Percentiles rank a stretch among this genome's conserved stretches.
phyloP scores from a whole-genome alignment of 2,797 vertebrate genomes.

The Poecilia velifera region DNA sequence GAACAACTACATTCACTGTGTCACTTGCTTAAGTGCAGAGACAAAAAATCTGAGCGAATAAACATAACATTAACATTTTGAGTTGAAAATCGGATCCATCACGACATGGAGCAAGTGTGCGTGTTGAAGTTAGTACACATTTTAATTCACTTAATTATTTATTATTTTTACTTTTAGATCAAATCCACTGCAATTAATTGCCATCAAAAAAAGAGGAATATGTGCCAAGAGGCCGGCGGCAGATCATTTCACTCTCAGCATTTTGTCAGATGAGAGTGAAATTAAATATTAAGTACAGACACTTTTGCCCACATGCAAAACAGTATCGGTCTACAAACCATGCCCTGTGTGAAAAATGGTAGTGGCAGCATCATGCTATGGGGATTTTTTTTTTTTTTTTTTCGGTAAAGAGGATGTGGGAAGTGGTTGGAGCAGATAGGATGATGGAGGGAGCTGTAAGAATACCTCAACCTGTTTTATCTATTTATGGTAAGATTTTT shows the following conservation, averaged over 20 bases:
- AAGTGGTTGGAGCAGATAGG: not conserved
- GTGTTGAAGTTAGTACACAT: no score
- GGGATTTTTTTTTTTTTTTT: not conserved
- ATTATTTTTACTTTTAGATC: not conserved
- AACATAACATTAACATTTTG: not conserved
- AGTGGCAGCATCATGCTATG: not conserved
- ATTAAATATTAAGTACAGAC: not conserved
- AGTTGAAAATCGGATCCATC: not conserved
- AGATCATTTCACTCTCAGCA: no score
- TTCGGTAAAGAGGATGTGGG: not conserved
- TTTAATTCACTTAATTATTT: not conserved
- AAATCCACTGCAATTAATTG: not conserved
- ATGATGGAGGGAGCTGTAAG: not conserved
- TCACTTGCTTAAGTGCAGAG: conserved; percentile 5
- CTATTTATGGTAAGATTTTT: not conserved
- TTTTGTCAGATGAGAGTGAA: not conserved
- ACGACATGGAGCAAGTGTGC: not conserved
- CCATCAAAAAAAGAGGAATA: not conserved
- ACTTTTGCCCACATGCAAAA: not conserved
- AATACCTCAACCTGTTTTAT: not conserved
- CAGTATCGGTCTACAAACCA: not conserved
- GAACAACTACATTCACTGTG: conserved; percentile 32
- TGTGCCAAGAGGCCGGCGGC: not conserved
- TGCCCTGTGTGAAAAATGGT: not conserved
- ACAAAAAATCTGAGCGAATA: conserved; percentile 7